Evolutionary conservation across 2,797 vertebrate genomes (phyloP).

Genomic region (Glyptemys insculpta): DNA sequence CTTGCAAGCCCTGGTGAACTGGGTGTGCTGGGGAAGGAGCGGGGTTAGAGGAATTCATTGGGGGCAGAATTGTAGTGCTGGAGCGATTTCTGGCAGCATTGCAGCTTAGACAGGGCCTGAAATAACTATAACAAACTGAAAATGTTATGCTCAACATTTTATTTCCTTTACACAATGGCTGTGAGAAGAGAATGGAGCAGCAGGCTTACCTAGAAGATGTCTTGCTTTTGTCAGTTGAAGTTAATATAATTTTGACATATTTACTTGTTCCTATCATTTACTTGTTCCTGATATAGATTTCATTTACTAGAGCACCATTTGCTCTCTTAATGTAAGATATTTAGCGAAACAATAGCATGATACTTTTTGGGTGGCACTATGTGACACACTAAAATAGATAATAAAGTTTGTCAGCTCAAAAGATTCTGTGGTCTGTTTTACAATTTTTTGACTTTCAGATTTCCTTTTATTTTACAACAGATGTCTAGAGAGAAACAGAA

Average conservation of each 20-base stretch:
- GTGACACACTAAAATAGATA: neutral
- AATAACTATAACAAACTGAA: neutral
- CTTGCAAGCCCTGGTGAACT: neutral
- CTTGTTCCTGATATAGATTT: neutral
- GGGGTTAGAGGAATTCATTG: neutral
- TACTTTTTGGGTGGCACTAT: neutral
- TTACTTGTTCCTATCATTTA: neutral
- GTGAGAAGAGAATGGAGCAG: neutral
- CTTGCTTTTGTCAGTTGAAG: neutral
- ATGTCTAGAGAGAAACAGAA: neutral
- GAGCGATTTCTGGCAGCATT: neutral
- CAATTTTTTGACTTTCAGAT: slow-evolving; percentile 31
- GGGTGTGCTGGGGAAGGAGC: neutral
- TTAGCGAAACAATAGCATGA: neutral
- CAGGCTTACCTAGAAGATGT: neutral
- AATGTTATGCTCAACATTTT: neutral
- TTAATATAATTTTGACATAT: fast-evolving
- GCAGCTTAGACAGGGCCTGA: neutral
- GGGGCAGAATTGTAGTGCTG: neutral
- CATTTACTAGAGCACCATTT: neutral
- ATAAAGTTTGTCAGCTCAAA: neutral
- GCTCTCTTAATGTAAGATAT: neutral
- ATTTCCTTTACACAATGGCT: neutral
- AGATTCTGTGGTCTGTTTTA: neutral
- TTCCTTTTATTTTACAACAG: slow-evolving; percentile 19